Evolutionary conservation across 2,113 vertebrate genomes (phyloP).

Genomic region (Myiagra hebetior): DNA sequence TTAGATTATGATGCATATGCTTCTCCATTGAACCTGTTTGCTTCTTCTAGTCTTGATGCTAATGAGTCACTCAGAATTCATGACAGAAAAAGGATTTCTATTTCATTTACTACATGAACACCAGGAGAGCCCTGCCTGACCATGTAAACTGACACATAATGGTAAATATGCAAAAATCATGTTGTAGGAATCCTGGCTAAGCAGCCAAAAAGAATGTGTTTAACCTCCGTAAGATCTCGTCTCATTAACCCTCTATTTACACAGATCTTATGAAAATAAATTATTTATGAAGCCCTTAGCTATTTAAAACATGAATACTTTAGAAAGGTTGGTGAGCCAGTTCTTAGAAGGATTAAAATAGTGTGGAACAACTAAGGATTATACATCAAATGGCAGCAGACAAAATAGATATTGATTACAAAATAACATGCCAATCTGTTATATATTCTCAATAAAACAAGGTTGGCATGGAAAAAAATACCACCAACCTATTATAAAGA

Average conservation of each 20-base stretch:
- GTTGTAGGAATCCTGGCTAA: background rate
- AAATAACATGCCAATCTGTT: background rate
- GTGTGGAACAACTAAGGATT: background rate
- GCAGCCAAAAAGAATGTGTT: background rate
- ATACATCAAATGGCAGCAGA: background rate
- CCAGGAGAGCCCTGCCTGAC: background rate
- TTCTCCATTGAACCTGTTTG: background rate
- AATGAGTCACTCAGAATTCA: background rate
- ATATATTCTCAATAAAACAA: background rate
- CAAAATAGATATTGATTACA: background rate
- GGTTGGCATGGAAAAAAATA: background rate
- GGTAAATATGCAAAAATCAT: background rate
- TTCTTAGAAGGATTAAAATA: background rate
- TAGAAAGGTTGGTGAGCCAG: background rate
- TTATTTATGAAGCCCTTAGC: background rate
- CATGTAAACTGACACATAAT: background rate
- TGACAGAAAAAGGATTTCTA: background rate
- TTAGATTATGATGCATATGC: background rate
- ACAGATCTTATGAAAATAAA: background rate
- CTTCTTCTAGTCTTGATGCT: background rate
- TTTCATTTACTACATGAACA: background rate
- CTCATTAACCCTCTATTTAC: background rate
- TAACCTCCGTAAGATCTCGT: background rate
- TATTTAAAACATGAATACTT: background rate
- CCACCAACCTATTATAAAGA: background rate